Conservation (phyloP, 2,888 invertebrate genomes). For the Catocala sponsa region DNA sequence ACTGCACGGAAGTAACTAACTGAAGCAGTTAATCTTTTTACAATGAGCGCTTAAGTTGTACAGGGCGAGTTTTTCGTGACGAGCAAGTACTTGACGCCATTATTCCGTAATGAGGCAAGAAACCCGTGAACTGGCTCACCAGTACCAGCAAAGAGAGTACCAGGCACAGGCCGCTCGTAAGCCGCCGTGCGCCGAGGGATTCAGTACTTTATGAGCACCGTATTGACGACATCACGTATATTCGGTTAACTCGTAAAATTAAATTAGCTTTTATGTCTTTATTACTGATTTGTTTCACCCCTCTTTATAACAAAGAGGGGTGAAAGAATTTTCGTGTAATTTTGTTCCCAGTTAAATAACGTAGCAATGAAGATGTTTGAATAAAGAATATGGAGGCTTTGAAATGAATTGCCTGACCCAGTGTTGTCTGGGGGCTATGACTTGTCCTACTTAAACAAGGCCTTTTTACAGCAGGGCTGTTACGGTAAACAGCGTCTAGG, state of each 20-base stretch:
- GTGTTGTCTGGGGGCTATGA: too few relatives aligned
- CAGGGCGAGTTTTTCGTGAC: constrained; percentile 13
- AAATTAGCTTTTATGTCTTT: constrained; percentile 8
- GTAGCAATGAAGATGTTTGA: too few relatives aligned
- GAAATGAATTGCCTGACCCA: too few relatives aligned
- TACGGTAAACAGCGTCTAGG: too few relatives aligned
- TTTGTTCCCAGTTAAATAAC: too few relatives aligned
- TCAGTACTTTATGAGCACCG: not conserved
- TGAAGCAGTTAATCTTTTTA: constrained; percentile 7
- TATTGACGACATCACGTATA: constrained; percentile 2
- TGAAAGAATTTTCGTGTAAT: not conserved
- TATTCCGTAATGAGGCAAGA: constrained; percentile 30
- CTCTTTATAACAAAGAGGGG: not conserved
- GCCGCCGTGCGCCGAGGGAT: not conserved
- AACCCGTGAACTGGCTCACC: constrained; percentile 13
- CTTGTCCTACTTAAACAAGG: too few relatives aligned
- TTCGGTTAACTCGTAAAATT: not conserved
- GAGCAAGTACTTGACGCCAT: constrained; percentile 11
- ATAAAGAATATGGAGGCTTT: too few relatives aligned
- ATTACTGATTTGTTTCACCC: constrained; percentile 4
- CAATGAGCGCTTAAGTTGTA: not conserved
- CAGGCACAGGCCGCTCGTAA: constrained; percentile 37
- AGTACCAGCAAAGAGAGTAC: too few relatives aligned
- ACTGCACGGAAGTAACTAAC: constrained; percentile 1
- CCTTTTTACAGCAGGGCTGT: too few relatives aligned